Conservation (phyloP, 2,113 vertebrate species). For the Crypturellus undulatus region DNA sequence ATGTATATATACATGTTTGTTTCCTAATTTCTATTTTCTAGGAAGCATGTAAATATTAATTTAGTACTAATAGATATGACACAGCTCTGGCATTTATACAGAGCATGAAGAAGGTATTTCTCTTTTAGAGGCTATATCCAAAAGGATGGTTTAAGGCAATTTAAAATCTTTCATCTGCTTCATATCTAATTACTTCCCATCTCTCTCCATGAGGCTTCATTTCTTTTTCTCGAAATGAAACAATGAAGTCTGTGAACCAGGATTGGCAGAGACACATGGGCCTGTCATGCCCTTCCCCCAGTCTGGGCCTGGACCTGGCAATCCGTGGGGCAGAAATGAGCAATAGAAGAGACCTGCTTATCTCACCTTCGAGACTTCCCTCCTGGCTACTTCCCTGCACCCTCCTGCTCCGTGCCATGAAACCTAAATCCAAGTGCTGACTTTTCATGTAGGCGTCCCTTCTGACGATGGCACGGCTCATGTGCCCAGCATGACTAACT, state of each 20-base stretch:
- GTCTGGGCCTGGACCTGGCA: neutral
- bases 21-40: neutral
- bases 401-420: neutral
- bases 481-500: neutral
- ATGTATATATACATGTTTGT: neutral
- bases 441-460: no score
- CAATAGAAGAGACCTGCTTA: neutral
- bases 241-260: neutral
- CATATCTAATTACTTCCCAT: neutral
- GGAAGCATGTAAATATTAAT: neutral
- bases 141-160: neutral
- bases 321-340: neutral
- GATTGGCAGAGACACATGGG: neutral
- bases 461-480: neutral
- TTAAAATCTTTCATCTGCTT: neutral
- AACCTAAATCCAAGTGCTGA: neutral
- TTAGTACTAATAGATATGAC: no score
- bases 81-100: neutral
- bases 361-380: neutral
- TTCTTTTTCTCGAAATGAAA: neutral
- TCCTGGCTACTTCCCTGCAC: neutral
- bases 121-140: neutral
- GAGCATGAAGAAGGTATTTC: neutral
- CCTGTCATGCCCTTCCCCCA: rapidly evolving
- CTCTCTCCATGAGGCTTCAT: rapidly evolving